A percentile compares a stretch with the other conserved stretches of the same genome.
These are phyloP conservation scores for Pemphigus obesinymphae DNA, from an alignment of 1,140 invertebrate genomes.

Conservation along the genomic window DNA sequence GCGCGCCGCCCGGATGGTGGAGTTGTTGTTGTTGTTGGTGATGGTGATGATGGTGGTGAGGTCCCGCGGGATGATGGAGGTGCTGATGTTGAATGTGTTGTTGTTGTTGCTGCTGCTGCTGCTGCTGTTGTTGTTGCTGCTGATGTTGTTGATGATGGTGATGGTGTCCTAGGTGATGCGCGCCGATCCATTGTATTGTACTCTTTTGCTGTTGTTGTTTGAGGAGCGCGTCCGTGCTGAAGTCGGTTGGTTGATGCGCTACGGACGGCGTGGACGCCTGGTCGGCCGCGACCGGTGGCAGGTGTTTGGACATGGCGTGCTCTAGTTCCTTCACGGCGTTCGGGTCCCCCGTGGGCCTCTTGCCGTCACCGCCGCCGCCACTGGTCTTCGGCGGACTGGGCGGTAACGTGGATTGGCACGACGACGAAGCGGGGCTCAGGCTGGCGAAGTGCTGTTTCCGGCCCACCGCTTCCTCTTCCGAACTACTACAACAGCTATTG, in stretches of 20 bases:
- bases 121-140: conserved; percentile 59
- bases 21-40: conserved; percentile 66
- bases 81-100: conserved; percentile 52
- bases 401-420: conserved; percentile 54
- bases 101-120: conserved; percentile 61
- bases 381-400: conserved; percentile 50
- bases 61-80: conserved; percentile 63
- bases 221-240: conserved; percentile 77
- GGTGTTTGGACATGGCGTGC: conserved; percentile 92
- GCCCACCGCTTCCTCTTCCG: conserved; percentile 56
- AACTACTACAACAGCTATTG: conserved; percentile 54
- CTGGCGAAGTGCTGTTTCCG: conserved; percentile 51
- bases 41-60: conserved; percentile 82
- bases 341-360: conserved; percentile 48
- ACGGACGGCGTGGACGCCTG: conserved; percentile 56
- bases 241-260: conserved; percentile 70
- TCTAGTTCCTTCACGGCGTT: conserved; percentile 85
- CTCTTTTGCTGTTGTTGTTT: conserved; percentile 77
- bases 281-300: conserved; percentile 61
- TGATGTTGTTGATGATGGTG: conserved; percentile 49
- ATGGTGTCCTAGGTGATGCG: conserved; percentile 66
- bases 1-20: conserved; percentile 59
- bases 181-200: conserved; percentile 90
- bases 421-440: conserved; percentile 61
- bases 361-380: conserved; percentile 50